phyloP scores from a whole-genome alignment of 2,113 vertebrate genomes.

The Astur gentilis region DNA sequence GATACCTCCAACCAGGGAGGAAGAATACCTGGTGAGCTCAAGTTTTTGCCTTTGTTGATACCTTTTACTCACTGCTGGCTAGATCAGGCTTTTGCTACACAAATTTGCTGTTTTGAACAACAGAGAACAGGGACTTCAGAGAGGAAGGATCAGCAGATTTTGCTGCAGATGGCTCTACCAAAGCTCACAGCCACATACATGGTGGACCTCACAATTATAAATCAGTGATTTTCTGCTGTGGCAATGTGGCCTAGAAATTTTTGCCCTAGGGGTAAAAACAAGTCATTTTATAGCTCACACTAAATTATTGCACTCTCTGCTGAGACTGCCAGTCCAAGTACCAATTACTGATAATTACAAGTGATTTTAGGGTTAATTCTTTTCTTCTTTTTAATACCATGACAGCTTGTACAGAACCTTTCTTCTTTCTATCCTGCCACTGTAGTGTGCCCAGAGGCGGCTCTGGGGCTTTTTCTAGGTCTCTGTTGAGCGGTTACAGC shows the following conservation, averaged over 20 bases:
- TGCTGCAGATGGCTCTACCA: not conserved
- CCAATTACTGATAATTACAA: not conserved
- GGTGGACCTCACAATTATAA: not conserved
- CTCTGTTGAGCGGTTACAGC: not conserved
- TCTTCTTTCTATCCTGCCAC: not conserved
- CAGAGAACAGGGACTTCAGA: not conserved
- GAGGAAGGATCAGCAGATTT: not conserved
- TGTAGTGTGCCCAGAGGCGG: not conserved
- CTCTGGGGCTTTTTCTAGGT: not conserved
- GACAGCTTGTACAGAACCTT: not conserved
- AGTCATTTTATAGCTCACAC: not conserved
- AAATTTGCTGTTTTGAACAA: not conserved
- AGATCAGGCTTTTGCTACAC: not conserved
- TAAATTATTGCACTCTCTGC: not conserved
- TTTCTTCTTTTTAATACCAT: not conserved
- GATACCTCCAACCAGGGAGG: not conserved
- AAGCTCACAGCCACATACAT: not conserved
- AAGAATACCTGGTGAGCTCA: not conserved
- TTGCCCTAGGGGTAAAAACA: not conserved
- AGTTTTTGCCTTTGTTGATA: not conserved
- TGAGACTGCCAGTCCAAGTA: not conserved
- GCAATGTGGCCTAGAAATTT: not conserved
- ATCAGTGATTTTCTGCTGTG: not conserved
- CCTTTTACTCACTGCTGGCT: not conserved
- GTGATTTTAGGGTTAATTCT: not conserved